Conservation (phyloP, 2,888 invertebrate species). For the Nysson spinosus region DNA sequence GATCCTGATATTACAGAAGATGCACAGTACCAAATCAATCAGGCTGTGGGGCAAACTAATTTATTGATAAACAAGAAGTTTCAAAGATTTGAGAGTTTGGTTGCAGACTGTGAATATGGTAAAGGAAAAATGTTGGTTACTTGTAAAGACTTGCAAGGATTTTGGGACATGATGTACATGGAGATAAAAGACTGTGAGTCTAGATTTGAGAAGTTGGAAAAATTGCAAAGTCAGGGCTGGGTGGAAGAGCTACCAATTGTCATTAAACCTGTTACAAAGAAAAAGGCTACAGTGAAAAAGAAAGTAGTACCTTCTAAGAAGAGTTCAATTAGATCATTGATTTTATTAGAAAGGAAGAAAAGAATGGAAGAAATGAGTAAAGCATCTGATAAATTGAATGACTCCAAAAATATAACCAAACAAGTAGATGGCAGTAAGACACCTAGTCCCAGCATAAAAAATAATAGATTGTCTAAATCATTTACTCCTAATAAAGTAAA, state of each 20-base stretch:
- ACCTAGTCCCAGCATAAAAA: constrained; percentile 1
- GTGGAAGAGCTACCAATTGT: constrained; percentile 75
- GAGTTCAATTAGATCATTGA: constrained; percentile 61
- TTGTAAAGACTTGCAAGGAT: constrained; percentile 87
- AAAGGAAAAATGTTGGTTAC: constrained; percentile 80
- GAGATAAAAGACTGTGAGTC: constrained; percentile 79
- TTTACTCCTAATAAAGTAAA: neutral
- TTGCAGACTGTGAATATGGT: constrained; percentile 75
- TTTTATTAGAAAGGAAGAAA: constrained; percentile 60
- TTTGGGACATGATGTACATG: constrained; percentile 92
- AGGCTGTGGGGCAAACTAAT: constrained; percentile 88
- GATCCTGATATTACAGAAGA: constrained; percentile 77
- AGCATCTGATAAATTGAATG: neutral
- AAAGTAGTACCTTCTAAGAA: constrained; percentile 28
- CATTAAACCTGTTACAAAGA: constrained; percentile 28
- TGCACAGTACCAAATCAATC: constrained; percentile 81
- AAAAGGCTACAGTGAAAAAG: constrained; percentile 35
- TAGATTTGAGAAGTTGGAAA: constrained; percentile 64
- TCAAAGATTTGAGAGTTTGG: constrained; percentile 83
- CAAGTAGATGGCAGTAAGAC: no score
- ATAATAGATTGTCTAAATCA: constrained; percentile 14
- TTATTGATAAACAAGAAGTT: constrained; percentile 88
- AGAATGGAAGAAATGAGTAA: constrained; percentile 33
- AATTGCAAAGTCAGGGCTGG: constrained; percentile 73
- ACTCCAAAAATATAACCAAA: neutral